Evolutionary conservation across 2,797 vertebrate species (phyloP), one percentile per base, ranked within the genome.

Genomic region (Rhynchonycteris naso): DNA sequence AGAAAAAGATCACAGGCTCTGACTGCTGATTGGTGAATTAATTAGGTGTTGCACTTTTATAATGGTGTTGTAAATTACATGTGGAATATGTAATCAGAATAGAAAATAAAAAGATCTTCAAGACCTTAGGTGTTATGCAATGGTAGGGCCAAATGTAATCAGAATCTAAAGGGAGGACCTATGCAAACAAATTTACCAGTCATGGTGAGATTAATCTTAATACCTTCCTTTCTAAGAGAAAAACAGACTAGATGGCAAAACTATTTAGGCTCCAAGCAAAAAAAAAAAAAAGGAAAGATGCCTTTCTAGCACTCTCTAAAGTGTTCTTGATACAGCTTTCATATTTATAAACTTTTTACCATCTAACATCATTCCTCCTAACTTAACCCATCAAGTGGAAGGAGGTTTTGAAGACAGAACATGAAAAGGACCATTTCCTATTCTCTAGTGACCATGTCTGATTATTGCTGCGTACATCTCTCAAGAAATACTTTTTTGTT

Each of bases 1-100:
- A 88, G 92, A 63, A 82, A 68, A 95, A 93, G 92, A 96, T 96
- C 95, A 97, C 69, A 95, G 92, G 82, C 82, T 96, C 88, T 96
- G 95, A 95, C 90, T 94, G 90, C 61, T 95, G 96, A 97, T 84
- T 89, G 93, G 96, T 97, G 93, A 96, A 97, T 97, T 97, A 97
- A 97, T 97, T 92, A 96, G 82, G 56, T 88, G 92, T 74, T 95
- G 63, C 90, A 90, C 74, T 94, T 83, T 47, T 76, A 74, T 35
- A 96, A 93, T 90, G 78, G 43, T 92, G 24, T 33, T 93, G 92
- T 90, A 95, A 94, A 94, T 97, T 91, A 88, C 71, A 91, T 24
- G 52, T 24, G 18, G 75, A 71, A 14, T 88, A 38, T 22, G 9
- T 38, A 88, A 52, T 87, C 74, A 82, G 80, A 94, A 50, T 79